phyloP scores from a whole-genome alignment of 2,113 vertebrate genomes.

The Xiphophorus couchianus region DNA sequence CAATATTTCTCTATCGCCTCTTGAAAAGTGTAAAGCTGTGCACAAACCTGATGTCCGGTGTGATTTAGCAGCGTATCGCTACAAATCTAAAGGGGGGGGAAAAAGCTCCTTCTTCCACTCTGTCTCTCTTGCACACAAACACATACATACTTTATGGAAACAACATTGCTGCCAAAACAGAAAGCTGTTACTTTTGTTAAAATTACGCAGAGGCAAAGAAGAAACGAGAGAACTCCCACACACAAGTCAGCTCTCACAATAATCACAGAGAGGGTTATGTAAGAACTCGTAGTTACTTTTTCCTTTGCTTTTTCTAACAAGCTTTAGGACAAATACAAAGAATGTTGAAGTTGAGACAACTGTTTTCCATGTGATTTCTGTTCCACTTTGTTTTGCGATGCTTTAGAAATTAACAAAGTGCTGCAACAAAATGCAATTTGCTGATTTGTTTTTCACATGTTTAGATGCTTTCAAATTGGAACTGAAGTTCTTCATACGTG shows the following conservation, averaged over 20 bases:
- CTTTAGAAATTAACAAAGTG: not conserved
- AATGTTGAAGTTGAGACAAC: not conserved
- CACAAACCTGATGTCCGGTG: slow-evolving; percentile 36
- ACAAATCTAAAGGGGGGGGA: slow-evolving; percentile 41
- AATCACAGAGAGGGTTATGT: slow-evolving; percentile 24
- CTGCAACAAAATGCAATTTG: too few relatives aligned
- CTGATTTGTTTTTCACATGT: too few relatives aligned
- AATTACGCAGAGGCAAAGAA: slow-evolving; percentile 41
- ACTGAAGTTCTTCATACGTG: too few relatives aligned
- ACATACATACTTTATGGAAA: slow-evolving; percentile 31
- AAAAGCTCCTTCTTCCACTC: slow-evolving; percentile 24
- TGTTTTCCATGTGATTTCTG: not conserved
- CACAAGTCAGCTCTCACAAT: slow-evolving; percentile 17
- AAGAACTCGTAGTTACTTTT: slow-evolving; percentile 6
- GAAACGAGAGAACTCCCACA: slow-evolving; percentile 15
- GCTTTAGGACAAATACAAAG: not conserved
- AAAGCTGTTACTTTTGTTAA: slow-evolving; percentile 50
- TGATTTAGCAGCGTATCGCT: slow-evolving; percentile 28
- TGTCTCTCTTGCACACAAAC: slow-evolving; percentile 12
- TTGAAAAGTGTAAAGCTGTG: slow-evolving; percentile 43
- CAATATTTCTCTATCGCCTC: not conserved
- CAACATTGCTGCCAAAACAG: slow-evolving; percentile 39
- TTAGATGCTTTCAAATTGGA: too few relatives aligned
- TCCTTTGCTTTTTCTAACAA: not conserved
- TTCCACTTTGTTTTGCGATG: not conserved